Evolutionary conservation across 1,140 invertebrate genomes (phyloP).

Genomic region (Chelonus insularis): DNA sequence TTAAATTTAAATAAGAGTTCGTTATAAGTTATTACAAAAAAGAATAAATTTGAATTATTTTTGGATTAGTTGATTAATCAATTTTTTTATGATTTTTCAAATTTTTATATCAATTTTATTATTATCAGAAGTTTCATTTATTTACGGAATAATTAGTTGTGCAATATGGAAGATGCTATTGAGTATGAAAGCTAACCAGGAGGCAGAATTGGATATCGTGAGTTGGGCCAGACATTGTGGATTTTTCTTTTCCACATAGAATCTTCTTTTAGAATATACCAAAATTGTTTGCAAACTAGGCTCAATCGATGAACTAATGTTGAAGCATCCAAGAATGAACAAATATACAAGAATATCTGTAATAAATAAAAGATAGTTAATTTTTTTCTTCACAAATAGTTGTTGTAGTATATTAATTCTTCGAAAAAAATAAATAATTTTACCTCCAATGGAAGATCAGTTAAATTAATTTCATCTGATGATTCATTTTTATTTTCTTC

Average conservation of each 20-base stretch:
- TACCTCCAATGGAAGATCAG: slow-evolving; percentile 48
- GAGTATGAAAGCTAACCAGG: slow-evolving; percentile 44
- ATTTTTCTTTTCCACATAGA: slow-evolving; percentile 53
- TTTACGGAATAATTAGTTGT: slow-evolving; percentile 40
- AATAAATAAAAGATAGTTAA: slow-evolving; percentile 34
- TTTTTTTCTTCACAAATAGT: neutral
- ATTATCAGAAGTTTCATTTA: slow-evolving; percentile 31
- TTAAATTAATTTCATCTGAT: slow-evolving; percentile 33
- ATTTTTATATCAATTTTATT: no score
- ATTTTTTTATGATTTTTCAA: no score
- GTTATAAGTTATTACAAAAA: no score
- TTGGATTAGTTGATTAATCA: no score
- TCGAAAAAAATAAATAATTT: neutral
- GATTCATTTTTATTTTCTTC: slow-evolving; percentile 27
- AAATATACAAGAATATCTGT: slow-evolving; percentile 53
- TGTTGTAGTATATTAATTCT: neutral
- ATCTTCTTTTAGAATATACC: slow-evolving; percentile 49
- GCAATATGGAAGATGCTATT: slow-evolving; percentile 36
- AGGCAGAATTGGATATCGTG: slow-evolving; percentile 47
- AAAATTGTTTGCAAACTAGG: slow-evolving; percentile 50
- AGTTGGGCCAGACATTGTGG: slow-evolving; percentile 45
- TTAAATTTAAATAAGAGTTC: no score
- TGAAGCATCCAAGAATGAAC: slow-evolving; percentile 52
- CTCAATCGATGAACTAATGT: slow-evolving; percentile 45
- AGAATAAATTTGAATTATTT: no score